These are phyloP conservation scores for Drosophila novamexicana DNA, from an alignment of 1,140 invertebrate species.

Conservation along the genomic window DNA sequence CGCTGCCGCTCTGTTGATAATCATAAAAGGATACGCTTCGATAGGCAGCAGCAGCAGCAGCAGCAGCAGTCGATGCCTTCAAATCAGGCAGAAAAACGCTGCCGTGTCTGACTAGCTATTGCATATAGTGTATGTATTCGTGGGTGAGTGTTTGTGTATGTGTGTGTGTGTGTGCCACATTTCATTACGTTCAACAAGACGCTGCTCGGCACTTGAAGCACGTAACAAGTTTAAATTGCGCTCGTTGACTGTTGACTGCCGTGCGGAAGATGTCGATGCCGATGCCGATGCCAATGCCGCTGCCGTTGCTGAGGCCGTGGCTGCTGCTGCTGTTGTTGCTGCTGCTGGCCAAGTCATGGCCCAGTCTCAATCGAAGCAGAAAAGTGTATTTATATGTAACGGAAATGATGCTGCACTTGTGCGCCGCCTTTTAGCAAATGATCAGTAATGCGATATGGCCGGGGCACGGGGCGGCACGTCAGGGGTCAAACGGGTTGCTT, in stretches of 20 bases:
- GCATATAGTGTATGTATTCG: constrained; percentile 14
- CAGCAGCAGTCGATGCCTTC: constrained; percentile 47
- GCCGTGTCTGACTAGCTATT: constrained; percentile 73
- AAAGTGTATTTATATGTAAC: constrained; percentile 83
- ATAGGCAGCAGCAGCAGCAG: constrained; percentile 50
- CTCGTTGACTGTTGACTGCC: constrained; percentile 82
- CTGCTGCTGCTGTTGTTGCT: constrained; percentile 11
- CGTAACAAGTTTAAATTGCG: constrained; percentile 83
- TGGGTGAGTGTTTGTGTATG: constrained; percentile 16
- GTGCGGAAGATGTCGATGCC: constrained; percentile 69
- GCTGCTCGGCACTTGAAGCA: constrained; percentile 64
- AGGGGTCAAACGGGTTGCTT: constrained; percentile 35
- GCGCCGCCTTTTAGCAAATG: constrained; percentile 52
- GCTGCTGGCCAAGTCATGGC: constrained; percentile 68
- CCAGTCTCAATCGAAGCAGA: constrained; percentile 75
- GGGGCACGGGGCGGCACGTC: neutral
- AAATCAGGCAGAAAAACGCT: constrained; percentile 82
- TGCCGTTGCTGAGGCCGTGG: constrained; percentile 11
- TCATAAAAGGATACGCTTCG: constrained; percentile 77
- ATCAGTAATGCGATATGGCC: constrained; percentile 54
- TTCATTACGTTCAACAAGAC: constrained; percentile 76
- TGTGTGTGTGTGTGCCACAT: constrained; percentile 55
- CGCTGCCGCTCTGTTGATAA: constrained; percentile 50
- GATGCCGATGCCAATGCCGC: constrained; percentile 22
- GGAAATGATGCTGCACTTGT: constrained; percentile 82